These are phyloP conservation scores for Mormyrops boulengeri DNA, from an alignment of 2,797 vertebrate species.

Conservation along the genomic window DNA sequence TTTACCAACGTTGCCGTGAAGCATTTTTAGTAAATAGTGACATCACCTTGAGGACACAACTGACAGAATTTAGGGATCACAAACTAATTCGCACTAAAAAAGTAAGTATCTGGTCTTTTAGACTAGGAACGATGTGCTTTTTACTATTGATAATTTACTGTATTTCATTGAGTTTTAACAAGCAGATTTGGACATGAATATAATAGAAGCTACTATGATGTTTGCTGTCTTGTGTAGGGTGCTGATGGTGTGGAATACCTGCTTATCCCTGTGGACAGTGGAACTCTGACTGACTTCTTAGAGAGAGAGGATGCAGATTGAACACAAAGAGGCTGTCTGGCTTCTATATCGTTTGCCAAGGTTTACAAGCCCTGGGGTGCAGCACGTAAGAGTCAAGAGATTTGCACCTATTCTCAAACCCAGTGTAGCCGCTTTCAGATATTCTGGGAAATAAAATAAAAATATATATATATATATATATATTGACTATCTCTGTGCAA, in stretches of 20 bases:
- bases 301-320: conserved; percentile 77
- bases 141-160: background rate
- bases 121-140: background rate
- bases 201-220: background rate
- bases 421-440: background rate
- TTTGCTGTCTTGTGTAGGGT: conserved; percentile 60
- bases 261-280: conserved; percentile 76
- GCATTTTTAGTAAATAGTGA: conserved; percentile 95
- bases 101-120: conserved; percentile 50
- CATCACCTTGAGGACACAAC: conserved; percentile 88
- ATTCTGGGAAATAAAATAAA: background rate
- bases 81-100: conserved; percentile 89
- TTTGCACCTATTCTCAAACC: background rate
- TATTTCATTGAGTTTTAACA: background rate
- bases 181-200: background rate
- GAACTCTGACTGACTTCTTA: conserved; percentile 78
- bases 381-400: background rate
- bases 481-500: background rate
- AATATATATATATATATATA: background rate
- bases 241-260: conserved; percentile 89
- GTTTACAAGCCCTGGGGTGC: background rate
- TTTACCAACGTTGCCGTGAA: conserved; percentile 93
- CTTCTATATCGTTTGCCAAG: background rate
- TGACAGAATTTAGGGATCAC: conserved; percentile 96
- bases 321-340: conserved; percentile 21